Base-by-base conservation (phyloP, 2,888 invertebrate genomes). In the Antitype chi region DNA sequence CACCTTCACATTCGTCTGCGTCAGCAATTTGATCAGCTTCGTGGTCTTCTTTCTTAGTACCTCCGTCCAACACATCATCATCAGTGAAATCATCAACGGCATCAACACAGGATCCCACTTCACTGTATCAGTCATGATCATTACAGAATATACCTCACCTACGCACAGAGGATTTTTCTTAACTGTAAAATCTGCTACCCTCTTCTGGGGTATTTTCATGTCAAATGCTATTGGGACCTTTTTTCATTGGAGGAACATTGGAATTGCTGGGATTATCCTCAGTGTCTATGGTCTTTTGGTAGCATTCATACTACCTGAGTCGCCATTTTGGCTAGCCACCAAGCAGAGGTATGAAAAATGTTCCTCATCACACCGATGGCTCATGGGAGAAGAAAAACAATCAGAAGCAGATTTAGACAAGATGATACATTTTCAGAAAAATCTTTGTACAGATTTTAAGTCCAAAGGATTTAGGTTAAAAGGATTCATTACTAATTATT, bases 161-260 rank as follows among this genome's bases (percentile, higher is more conserved):
- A 64, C 67, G 52, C 63, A 85, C 17, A 82, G 91, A 62, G 90
- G 90, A 7, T 55, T 89, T 23, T 89, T 89, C 62, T 71, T 90
- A 53, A 84, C 90, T 9, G 60, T 88, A 11, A 89, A 90, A 84
- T 82, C 87, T 23, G 88, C 89, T n/a, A 80, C 87, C 1, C 74
- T 82, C 6, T 85, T 82, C 15, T 85, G 85, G 85, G 85, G 85
- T 25, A 72, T 85, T 5, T 76, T 85, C 70, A 77, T 82, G 20
- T 80, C 92, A 0, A 92, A 92, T 79, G 83, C 85, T 3, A 82
- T 92, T 5, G 92, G 91, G 0, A 90, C 91, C 5, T 92, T 88
- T 70, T 89, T 84, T 20, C 87, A 90, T 71, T 92, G 91, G 91
- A 91, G 81, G 13, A 85, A 86, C 2, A 92, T 92, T 25, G 87